phyloP scores from a whole-genome alignment of 1,140 invertebrate species.

The Leguminivora glycinivorella region DNA sequence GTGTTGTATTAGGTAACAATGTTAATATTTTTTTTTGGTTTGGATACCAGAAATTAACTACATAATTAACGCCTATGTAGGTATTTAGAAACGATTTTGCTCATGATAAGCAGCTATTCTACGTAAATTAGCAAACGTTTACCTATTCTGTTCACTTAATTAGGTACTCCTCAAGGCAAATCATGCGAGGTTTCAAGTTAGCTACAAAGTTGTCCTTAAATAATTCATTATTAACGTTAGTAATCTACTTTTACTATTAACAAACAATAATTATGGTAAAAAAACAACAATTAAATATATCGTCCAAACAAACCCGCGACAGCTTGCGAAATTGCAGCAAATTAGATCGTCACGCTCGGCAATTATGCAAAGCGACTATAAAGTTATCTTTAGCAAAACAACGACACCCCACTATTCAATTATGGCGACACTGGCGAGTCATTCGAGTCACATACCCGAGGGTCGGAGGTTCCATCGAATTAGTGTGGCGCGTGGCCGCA shows the following conservation, averaged over 20 bases:
- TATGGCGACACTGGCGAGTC: conserved; percentile 71
- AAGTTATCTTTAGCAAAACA: conserved; percentile 75
- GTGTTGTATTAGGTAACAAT: no score
- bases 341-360: conserved; percentile 62
- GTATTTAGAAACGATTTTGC: no score
- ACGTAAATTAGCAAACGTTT: no score
- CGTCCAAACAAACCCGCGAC: conserved; percentile 53
- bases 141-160: no score
- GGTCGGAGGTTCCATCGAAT: conserved; percentile 70
- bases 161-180: no score
- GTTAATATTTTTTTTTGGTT: no score
- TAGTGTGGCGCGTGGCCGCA: conserved; percentile 76
- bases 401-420: conserved; percentile 75
- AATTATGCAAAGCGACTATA: conserved; percentile 76
- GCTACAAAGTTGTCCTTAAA: no score
- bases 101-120: no score
- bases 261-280: not conserved
- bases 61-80: no score
- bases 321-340: conserved; percentile 72
- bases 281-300: not conserved
- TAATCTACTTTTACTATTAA: not conserved
- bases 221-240: not conserved
- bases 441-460: conserved; percentile 74
- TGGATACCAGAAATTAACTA: no score
- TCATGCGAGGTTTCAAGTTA: no score